Conservation (phyloP, 2,113 vertebrate genomes). For the Amblyopsis rosae region DNA sequence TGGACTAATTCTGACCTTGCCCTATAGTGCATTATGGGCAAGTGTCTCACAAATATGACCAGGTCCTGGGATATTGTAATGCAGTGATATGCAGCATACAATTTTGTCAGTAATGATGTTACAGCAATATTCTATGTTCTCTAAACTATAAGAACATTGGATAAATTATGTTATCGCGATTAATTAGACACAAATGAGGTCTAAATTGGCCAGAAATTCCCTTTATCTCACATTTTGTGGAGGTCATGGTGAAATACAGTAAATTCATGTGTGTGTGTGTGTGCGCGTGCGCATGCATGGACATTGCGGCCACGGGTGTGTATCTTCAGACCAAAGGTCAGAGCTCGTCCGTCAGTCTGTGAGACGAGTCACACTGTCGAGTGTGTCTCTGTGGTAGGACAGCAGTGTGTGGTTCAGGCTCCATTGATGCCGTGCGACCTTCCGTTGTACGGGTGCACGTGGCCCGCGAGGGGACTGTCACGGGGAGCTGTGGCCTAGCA, state of each 20-base stretch:
- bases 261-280: slow-evolving; percentile 10
- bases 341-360: slow-evolving; percentile 59
- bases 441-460: slow-evolving; percentile 30
- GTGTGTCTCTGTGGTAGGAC: slow-evolving; percentile 64
- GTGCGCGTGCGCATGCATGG: slow-evolving; percentile 32
- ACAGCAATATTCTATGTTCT: too few species aligned
- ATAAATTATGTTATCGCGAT: too few species aligned
- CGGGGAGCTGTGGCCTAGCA: slow-evolving; percentile 42
- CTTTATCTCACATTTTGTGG: not conserved
- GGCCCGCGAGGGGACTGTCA: slow-evolving; percentile 54
- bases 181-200: too few species aligned
- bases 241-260: too few species aligned
- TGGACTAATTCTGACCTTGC: too few species aligned
- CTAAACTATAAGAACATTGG: too few species aligned
- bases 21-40: too few species aligned
- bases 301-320: slow-evolving; percentile 23
- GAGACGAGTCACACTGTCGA: slow-evolving; percentile 8
- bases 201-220: too few species aligned
- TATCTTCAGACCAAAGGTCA: slow-evolving; percentile 62
- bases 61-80: too few species aligned
- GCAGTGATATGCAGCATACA: too few species aligned
- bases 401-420: slow-evolving; percentile 58
- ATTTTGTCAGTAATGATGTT: too few species aligned
- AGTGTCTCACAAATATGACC: too few species aligned
- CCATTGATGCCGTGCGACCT: slow-evolving; percentile 48